These are phyloP conservation scores for Poecilia picta DNA, from an alignment of 2,797 vertebrate species.

Conservation along the genomic window DNA sequence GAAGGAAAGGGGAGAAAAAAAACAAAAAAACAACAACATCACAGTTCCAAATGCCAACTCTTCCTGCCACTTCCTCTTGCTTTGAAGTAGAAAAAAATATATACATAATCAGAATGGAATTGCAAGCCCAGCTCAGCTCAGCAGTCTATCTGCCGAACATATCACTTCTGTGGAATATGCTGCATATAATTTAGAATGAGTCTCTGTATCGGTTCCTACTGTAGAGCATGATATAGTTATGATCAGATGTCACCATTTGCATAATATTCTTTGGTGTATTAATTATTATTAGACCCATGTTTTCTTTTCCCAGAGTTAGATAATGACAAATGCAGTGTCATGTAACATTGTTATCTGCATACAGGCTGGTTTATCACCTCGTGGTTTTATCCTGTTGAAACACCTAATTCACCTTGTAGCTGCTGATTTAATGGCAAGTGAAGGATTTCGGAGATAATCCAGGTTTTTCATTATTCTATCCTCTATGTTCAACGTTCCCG, in stretches of 20 bases:
- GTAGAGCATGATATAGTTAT: background rate
- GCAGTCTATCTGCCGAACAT: constrained; percentile 45
- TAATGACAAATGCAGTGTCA: background rate
- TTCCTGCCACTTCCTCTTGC: constrained; percentile 23
- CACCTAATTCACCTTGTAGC: background rate
- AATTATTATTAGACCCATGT: background rate
- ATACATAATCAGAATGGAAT: constrained; percentile 33
- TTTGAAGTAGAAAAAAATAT: constrained; percentile 32
- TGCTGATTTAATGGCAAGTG: background rate
- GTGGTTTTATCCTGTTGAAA: background rate
- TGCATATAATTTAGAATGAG: background rate
- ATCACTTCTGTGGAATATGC: constrained; percentile 19
- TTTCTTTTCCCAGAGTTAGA: background rate
- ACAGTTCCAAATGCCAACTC: constrained; percentile 27
- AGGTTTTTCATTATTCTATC: background rate
- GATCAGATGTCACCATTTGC: background rate
- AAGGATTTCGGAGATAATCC: background rate
- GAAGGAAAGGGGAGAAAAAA: background rate
- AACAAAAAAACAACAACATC: constrained; percentile 3
- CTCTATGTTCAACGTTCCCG: background rate
- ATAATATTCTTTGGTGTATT: background rate
- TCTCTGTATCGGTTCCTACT: background rate
- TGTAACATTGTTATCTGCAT: too few relatives aligned
- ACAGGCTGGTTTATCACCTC: background rate
- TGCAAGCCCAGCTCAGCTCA: constrained; percentile 41